Evolutionary conservation across 2,888 invertebrate species (phyloP), one percentile per base, ranked within the genome.

Genomic region (Andrena trimmerana): DNA sequence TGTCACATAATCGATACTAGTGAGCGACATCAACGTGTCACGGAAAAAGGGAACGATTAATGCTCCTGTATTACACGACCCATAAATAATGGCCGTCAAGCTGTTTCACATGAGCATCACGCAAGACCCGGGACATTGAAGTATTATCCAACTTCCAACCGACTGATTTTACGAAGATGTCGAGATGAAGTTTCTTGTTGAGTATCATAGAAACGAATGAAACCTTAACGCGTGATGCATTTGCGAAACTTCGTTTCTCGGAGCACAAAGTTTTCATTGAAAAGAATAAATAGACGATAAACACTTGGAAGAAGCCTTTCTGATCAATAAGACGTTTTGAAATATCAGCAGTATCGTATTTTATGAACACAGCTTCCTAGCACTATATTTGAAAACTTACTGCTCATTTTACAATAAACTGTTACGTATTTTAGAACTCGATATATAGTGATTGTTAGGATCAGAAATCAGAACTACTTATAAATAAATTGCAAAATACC

Each of bases 51-150:
- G 31, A 33, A 36, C 20, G 24, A 16, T 68, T 68, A 54, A 68
- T 68, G 54, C 31, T 36, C 24, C 16, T 24, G 52, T 24, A 52
- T 27, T 20, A 36, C 24, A 24, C 13, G 16, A 31, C 54, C 42
- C 57, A 59, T 69, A 59, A 57, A 69, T 69, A 69, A 57, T 59
- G 57, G 42, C 36, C 42, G 69, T 57, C 57, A 42, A 69, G n/a
- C 2, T 7, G 36, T 16, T 36, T 69, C 69, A n/a, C 36, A 16
- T 27, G 57, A 57, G 8, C 54, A 68, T 57, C 69, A 69, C 69
- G 33, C 57, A 27, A 69, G 57, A 57, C n/a, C 27, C 7, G 27
- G 27, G 57, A 42, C 27, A 27, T 59, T 69, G 57, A 69, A 42
- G 27, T n/a, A 69, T 69, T 36, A 69, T 69, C 69, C 36, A 27